Conservation (phyloP, 2,797 vertebrate genomes). For the Xenentodon cancila region DNA sequence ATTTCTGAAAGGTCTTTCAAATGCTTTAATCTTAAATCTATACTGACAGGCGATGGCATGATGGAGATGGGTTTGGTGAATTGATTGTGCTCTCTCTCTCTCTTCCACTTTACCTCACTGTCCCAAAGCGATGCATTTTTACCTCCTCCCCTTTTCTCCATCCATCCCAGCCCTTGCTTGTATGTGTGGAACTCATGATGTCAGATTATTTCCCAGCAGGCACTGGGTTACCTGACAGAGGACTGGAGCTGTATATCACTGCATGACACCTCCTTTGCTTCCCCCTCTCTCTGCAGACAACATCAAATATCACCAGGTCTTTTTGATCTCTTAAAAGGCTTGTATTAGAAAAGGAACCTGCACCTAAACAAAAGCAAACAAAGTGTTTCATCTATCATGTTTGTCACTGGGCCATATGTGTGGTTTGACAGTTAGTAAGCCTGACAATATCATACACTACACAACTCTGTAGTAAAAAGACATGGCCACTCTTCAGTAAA, state of each 20-base stretch:
- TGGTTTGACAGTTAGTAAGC: constrained; percentile 53
- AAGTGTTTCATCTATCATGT: constrained; percentile 78
- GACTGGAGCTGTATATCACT: constrained; percentile 73
- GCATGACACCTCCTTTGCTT: constrained; percentile 67
- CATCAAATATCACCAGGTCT: constrained; percentile 74
- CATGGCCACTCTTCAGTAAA: no score
- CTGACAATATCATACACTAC: constrained; percentile 33
- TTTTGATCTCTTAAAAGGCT: constrained; percentile 82
- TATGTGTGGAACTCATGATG: constrained; percentile 75
- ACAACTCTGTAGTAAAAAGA: background rate
- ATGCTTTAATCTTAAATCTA: constrained; percentile 78
- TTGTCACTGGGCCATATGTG: constrained; percentile 74
- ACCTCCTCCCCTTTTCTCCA: constrained; percentile 21
- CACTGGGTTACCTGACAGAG: constrained; percentile 72
- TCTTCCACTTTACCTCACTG: constrained; percentile 52
- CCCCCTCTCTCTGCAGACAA: constrained; percentile 55
- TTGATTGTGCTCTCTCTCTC: constrained; percentile 72
- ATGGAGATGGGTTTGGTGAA: constrained; percentile 71
- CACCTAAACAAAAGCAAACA: constrained; percentile 76
- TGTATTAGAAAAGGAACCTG: constrained; percentile 67
- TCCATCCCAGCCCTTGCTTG: constrained; percentile 55
- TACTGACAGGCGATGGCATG: constrained; percentile 80
- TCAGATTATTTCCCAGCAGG: constrained; percentile 81
- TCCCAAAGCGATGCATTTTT: constrained; percentile 37
- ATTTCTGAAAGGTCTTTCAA: constrained; percentile 67